Percentiles rank a stretch among this genome's conserved stretches.
Evolutionary conservation across 1,140 invertebrate species (phyloP).

Genomic region (Coelopa frigida): DNA sequence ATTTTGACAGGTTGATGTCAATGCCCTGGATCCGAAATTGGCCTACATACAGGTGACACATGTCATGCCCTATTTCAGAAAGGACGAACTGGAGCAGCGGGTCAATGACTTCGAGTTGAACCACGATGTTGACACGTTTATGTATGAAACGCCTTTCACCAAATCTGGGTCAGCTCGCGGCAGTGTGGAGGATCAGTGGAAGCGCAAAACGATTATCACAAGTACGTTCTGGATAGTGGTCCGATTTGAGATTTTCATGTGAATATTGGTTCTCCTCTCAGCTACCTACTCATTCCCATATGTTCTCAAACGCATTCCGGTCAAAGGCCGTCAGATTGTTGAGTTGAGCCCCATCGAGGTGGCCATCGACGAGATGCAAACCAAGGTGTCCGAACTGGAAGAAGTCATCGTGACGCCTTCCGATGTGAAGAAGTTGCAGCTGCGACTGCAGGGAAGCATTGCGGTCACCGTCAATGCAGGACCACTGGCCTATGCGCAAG

Average conservation of each 20-base stretch:
- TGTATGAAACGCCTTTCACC: slow-evolving; percentile 91
- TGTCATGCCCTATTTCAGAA: slow-evolving; percentile 71
- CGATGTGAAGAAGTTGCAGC: slow-evolving; percentile 83
- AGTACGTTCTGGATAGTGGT: slow-evolving; percentile 48
- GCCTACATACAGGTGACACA: slow-evolving; percentile 91
- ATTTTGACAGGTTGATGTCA: slow-evolving; percentile 60
- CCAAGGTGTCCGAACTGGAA: slow-evolving; percentile 71
- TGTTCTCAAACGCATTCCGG: slow-evolving; percentile 78
- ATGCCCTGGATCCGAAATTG: slow-evolving; percentile 70
- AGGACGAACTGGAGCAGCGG: slow-evolving; percentile 56
- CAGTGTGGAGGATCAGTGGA: slow-evolving; percentile 79
- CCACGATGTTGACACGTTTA: slow-evolving; percentile 79
- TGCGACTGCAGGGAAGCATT: slow-evolving; percentile 81
- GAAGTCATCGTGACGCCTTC: slow-evolving; percentile 74
- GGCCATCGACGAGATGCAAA: slow-evolving; percentile 87
- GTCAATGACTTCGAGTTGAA: slow-evolving; percentile 78
- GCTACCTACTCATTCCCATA: slow-evolving; percentile 84
- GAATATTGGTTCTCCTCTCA: slow-evolving; percentile 29
- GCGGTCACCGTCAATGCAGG: slow-evolving; percentile 94
- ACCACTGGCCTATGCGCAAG: slow-evolving; percentile 84
- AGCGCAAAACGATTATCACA: slow-evolving; percentile 75
- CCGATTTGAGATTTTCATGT: neutral
- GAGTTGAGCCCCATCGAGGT: slow-evolving; percentile 89
- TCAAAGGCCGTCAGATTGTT: slow-evolving; percentile 63
- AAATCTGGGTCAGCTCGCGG: slow-evolving; percentile 71